Base-by-base conservation (phyloP, 2,888 invertebrate species). In the Sphaeridia pumilis region DNA sequence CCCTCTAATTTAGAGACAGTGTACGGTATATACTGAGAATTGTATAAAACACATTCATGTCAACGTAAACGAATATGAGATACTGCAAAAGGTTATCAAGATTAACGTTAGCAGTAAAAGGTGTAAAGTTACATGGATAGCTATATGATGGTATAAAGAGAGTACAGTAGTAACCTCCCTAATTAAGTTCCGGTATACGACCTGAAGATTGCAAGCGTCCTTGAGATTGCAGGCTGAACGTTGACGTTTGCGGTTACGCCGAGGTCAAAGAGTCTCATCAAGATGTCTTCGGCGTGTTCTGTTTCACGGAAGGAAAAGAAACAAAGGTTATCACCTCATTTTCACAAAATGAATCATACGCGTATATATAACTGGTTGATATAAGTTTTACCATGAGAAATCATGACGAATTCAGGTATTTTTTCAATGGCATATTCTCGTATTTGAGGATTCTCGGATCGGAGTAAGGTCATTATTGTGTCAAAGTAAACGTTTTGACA, bases 251-350 rank as follows among this genome's bases (percentile, higher is more conserved):
- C 83, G 60, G 78, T 78, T 55, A 88, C 78, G 2, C 89, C 90
- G 42, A 90, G 75, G 60, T 81, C 79, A 72, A 93, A 93, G 1
- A 87, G 86, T 56, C 81, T 80, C 67, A 81, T 78, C 63, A 93
- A 75, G 47, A 94, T 76, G 49, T 81, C 77, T 51, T 81, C 76
- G 0, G 88, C 87, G 70, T 86, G 81, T 71, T 92, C 93, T 78
- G 71, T 48, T 73, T 70, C 52, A 64, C 22, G 24, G 21, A 44
- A 27, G 10, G 20, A 27, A 34, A 47, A 21, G 26, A 42, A 26
- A 22, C 14, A 22, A 21, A 22, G 26, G 24, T 35, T 24, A 14
- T 31, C 34, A 20, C 24, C 4, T 28, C 4, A 44, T 45, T 4
- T 21, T 17, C 43, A 14, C 24, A 43, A 7, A 43, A 17, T 12